These are phyloP conservation scores for Aphodius sticticus DNA, from an alignment of 2,888 invertebrate genomes.

Conservation along the genomic window DNA sequence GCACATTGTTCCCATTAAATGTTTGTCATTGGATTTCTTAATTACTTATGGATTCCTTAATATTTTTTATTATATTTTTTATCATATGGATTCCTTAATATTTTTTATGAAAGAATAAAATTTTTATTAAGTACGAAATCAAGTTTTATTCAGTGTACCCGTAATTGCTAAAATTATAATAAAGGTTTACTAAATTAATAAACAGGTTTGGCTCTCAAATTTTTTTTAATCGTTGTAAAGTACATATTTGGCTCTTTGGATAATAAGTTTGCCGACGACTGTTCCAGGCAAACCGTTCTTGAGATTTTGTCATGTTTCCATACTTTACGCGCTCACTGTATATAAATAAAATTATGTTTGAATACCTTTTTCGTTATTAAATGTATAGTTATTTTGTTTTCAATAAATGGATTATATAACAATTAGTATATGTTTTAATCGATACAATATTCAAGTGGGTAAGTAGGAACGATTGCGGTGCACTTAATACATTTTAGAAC, in stretches of 20 bases:
- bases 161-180: slow-evolving; percentile 18
- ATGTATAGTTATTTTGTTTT: too few relatives aligned
- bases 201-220: slow-evolving; percentile 19
- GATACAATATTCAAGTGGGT: too few relatives aligned
- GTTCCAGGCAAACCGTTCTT: too few relatives aligned
- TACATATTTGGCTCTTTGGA: slow-evolving; percentile 27
- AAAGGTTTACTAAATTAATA: neutral
- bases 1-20: slow-evolving; percentile 38
- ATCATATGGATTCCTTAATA: neutral
- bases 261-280: slow-evolving; percentile 28
- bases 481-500: too few relatives aligned
- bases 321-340: too few relatives aligned
- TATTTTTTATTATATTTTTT: neutral
- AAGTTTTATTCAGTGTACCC: slow-evolving; percentile 20
- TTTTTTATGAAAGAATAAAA: neutral
- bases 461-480: too few relatives aligned
- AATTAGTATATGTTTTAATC: too few relatives aligned
- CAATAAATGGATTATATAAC: too few relatives aligned
- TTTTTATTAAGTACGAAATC: slow-evolving; percentile 19
- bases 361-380: too few relatives aligned
- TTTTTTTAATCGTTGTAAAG: slow-evolving; percentile 20
- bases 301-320: too few relatives aligned
- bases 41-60: neutral
- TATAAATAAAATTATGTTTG: too few relatives aligned
- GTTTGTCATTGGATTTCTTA: neutral